These are phyloP conservation scores for Liodrosophila aerea DNA, from an alignment of 2,888 invertebrate genomes.

Conservation along the genomic window DNA sequence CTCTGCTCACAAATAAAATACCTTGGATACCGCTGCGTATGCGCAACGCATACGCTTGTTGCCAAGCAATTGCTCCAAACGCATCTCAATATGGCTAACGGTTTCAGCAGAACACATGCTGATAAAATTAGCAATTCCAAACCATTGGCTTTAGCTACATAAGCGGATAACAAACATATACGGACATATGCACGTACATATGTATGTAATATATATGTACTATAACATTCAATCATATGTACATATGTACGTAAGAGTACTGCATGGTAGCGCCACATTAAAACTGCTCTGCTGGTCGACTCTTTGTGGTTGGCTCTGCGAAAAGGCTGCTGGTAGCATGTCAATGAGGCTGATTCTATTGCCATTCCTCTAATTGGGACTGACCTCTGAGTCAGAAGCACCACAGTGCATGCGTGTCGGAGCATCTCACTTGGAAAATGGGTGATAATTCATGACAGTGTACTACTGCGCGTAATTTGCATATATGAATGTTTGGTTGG, in stretches of 20 bases:
- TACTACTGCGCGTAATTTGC: constrained; percentile 73
- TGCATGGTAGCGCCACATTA: too few relatives aligned
- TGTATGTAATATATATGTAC: too few relatives aligned
- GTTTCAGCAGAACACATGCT: constrained; percentile 44
- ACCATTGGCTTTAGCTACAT: constrained; percentile 65
- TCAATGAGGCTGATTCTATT: constrained; percentile 18
- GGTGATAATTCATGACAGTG: constrained; percentile 77
- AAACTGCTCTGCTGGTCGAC: constrained; percentile 20
- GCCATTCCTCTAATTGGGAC: constrained; percentile 1
- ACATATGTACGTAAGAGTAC: constrained; percentile 15
- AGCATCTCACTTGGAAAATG: constrained; percentile 76
- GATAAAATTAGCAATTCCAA: constrained; percentile 76
- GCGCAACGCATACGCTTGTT: too few relatives aligned
- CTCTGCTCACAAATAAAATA: too few relatives aligned
- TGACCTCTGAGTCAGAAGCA: background rate
- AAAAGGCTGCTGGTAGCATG: constrained; percentile 21
- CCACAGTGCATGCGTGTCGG: constrained; percentile 58
- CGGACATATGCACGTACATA: too few relatives aligned
- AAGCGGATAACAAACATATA: constrained; percentile 67
- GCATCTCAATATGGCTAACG: constrained; percentile 18
- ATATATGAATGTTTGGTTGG: constrained; percentile 52
- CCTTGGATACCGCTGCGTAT: constrained; percentile 37
- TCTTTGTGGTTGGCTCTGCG: constrained; percentile 48
- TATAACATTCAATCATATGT: constrained; percentile 10
- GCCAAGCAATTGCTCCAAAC: constrained; percentile 21